A percentile compares a stretch with the other conserved stretches of the same genome.
These are phyloP conservation scores for Nothobranchius furzeri DNA, from an alignment of 2,113 vertebrate species.

Conservation along the genomic window DNA sequence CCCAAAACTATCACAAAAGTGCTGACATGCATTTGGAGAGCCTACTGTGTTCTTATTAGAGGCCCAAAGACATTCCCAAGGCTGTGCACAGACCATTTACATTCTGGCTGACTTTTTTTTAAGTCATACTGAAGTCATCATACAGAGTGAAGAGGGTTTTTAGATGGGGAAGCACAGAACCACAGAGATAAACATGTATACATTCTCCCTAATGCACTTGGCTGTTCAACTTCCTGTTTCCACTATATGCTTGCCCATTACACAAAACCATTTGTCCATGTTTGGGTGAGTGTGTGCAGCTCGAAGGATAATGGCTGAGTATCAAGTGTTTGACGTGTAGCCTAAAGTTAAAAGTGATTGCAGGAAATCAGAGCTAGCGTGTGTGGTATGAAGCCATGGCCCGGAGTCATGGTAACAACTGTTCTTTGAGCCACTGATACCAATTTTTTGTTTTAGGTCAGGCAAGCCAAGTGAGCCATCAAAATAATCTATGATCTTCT, in stretches of 20 bases:
- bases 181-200: no score
- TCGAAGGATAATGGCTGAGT: conserved; percentile 33
- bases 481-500: conserved; percentile 49
- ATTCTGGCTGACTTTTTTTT: no score
- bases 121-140: no score
- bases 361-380: conserved; percentile 59
- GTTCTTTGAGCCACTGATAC: background rate
- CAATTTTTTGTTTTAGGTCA: conserved; percentile 11
- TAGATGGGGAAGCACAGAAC: no score
- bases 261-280: conserved; percentile 28
- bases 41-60: no score
- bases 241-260: conserved; percentile 41
- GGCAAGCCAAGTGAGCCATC: conserved; percentile 46
- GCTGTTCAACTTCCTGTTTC: conserved; percentile 42
- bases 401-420: conserved; percentile 26
- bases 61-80: no score
- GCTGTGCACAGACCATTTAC: no score
- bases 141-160: no score
- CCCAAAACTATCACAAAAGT: no score
- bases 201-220: conserved; percentile 36
- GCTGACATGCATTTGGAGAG: no score
- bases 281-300: background rate
- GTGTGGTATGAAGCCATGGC: conserved; percentile 34
- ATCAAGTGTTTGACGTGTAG: conserved; percentile 14
- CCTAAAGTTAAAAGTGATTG: conserved; percentile 32